Percentiles rank a stretch among this genome's conserved stretches.
Evolutionary conservation across 2,888 invertebrate genomes (phyloP).

Genomic region (Mesochorus sp.): DNA sequence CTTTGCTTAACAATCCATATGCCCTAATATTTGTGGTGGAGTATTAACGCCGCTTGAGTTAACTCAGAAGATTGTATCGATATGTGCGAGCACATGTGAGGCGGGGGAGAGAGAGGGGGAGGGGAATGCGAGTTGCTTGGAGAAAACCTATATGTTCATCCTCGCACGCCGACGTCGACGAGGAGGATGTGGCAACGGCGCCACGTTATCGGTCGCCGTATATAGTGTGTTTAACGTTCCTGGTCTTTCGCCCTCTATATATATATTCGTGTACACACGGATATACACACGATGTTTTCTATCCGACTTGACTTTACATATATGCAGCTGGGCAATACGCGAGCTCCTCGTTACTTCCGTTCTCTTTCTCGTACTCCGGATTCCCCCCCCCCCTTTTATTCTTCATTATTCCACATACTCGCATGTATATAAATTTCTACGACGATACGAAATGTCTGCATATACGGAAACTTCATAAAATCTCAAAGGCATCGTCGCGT

Average conservation of each 20-base stretch:
- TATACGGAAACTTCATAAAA: conserved; percentile 3
- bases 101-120: neutral
- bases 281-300: neutral
- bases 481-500: conserved; percentile 31
- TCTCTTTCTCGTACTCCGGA: conserved; percentile 35
- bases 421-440: neutral
- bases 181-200: conserved; percentile 62
- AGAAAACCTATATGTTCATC: conserved; percentile 37
- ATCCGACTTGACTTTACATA: conserved; percentile 10
- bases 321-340: conserved; percentile 12
- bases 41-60: conserved; percentile 22
- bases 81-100: no score
- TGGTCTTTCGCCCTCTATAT: conserved; percentile 18
- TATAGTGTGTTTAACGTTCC: conserved; percentile 39
- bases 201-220: conserved; percentile 62
- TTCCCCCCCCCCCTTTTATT: conserved; percentile 1
- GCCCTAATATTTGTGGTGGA: neutral
- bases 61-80: no score
- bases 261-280: conserved; percentile 32
- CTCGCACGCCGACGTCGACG: conserved; percentile 28
- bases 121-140: conserved; percentile 11
- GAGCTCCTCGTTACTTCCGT: conserved; percentile 42
- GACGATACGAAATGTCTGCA: neutral
- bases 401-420: neutral
- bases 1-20: neutral